Evolutionary conservation across 2,113 vertebrate species (phyloP).

Genomic region (Cynoglossus semilaevis): DNA sequence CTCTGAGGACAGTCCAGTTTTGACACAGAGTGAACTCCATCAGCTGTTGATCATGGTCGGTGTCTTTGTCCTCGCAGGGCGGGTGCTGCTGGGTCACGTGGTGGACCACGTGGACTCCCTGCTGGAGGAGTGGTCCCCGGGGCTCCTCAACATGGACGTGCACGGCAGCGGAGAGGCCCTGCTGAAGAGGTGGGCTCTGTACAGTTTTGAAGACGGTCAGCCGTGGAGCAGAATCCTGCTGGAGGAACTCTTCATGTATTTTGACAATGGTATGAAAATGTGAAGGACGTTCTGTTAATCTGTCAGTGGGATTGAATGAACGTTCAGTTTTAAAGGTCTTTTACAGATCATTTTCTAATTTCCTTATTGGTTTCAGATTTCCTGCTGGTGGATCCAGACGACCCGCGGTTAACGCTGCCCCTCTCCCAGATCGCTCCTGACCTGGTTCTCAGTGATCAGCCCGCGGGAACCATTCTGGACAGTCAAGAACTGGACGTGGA

Average conservation of each 20-base stretch:
- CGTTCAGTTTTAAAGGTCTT: too few species aligned
- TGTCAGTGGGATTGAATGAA: too few species aligned
- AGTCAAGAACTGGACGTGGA: conserved; percentile 85
- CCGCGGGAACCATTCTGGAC: conserved; percentile 86
- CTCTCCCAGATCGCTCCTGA: conserved; percentile 94
- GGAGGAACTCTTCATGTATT: conserved; percentile 85
- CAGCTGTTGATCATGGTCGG: neutral
- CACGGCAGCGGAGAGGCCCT: conserved; percentile 90
- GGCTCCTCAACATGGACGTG: conserved; percentile 88
- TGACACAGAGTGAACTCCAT: too few species aligned
- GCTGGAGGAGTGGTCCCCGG: conserved; percentile 97
- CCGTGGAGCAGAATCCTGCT: conserved; percentile 86
- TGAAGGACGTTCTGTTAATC: neutral
- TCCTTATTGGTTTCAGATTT: conserved; percentile 75
- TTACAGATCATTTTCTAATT: neutral
- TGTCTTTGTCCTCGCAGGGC: conserved; percentile 71
- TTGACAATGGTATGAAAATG: conserved; percentile 78
- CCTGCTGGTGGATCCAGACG: conserved; percentile 81
- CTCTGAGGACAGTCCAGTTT: too few species aligned
- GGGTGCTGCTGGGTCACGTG: conserved; percentile 89
- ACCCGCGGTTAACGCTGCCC: conserved; percentile 81
- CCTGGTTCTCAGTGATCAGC: conserved; percentile 87
- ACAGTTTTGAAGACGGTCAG: conserved; percentile 88
- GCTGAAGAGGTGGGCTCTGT: conserved; percentile 93
- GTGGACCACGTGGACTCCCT: conserved; percentile 96